Percentiles rank a stretch among this genome's conserved stretches.
phyloP scores from a whole-genome alignment of 2,797 vertebrate genomes.

The Hyperoplus immaculatus region DNA sequence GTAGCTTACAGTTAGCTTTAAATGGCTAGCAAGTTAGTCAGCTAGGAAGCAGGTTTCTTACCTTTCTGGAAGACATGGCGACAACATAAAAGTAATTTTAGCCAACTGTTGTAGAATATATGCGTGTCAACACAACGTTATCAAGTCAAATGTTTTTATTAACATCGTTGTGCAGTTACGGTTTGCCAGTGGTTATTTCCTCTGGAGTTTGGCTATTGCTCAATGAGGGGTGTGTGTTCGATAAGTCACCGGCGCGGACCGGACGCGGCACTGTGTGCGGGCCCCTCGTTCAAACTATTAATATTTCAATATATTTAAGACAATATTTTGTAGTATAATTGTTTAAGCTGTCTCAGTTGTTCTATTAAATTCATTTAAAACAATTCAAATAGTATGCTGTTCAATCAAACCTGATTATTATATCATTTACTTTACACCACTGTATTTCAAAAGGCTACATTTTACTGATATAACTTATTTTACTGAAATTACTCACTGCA shows the following conservation, averaged over 20 bases:
- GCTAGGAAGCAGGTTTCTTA: slow-evolving; percentile 60
- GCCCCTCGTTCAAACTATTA: not conserved
- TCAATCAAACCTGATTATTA: too few species aligned
- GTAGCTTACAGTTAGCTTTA: slow-evolving; percentile 21
- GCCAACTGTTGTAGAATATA: not conserved
- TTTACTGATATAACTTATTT: not conserved
- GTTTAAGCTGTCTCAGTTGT: too few species aligned
- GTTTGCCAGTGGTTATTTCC: not conserved
- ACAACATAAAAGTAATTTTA: not conserved
- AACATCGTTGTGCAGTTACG: not conserved
- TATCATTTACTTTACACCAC: too few species aligned
- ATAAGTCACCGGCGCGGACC: slow-evolving; percentile 26
- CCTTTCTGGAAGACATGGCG: slow-evolving; percentile 77
- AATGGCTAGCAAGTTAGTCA: slow-evolving; percentile 19
- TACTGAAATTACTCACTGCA: not conserved
- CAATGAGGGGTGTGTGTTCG: slow-evolving; percentile 38
- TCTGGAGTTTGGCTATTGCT: not conserved
- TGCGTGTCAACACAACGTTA: not conserved
- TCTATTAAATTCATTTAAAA: too few species aligned
- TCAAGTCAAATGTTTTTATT: rapidly evolving
- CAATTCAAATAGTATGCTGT: too few species aligned
- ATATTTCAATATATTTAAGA: too few species aligned
- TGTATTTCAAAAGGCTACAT: not conserved
- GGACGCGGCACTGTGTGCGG: not conserved
- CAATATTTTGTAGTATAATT: too few species aligned